Evolutionary conservation across 2,797 vertebrate species (phyloP), one percentile per base, ranked within the genome.

Genomic region (Syngnathus rostellatus): DNA sequence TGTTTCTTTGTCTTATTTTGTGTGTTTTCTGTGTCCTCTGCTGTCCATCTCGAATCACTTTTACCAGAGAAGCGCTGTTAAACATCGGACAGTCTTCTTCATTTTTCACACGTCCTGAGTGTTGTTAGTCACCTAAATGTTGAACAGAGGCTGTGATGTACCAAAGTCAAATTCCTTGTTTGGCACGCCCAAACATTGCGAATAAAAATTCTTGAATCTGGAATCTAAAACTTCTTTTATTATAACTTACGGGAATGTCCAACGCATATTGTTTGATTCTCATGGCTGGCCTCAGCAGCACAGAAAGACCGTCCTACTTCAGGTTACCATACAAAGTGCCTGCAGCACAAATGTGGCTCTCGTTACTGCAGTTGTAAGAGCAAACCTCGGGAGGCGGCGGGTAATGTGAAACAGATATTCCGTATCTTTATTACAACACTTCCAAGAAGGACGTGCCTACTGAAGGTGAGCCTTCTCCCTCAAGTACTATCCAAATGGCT

Each of bases 351-450:
- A 84, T 86, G 86, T 90, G 88, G 80, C 71, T 89, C 77, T 87
- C 81, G 88, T 91, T 90, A 88, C 73, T 74, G 81, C 82, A 82
- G 71, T 81, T 72, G 69, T 70, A 69, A 73, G 72, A 63, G 77
- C 16, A 85, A 86, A 80, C 78, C 83, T 69, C 77, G 71, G 77
- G 81, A 87, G 81, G 77, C 65, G 37, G 50, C 19, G 46, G 48
- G 71, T 77, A 89, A 91, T 88, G 77, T 66, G 72, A 89, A 92
- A 80, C 90, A 91, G 89, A 85, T 81, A 83, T 70, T 59, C 63
- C 63, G 62, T 73, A 77, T 81, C 63, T 87, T 77, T 71, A 86
- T 70, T 71, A 74, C 77, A 77, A 72, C 77, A 79, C 83, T 84
- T 80, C 80, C 68, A 75, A 73, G 81, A 77, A 84, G 83, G 77